These are phyloP conservation scores for Notarius lentiginosus DNA, from an alignment of 2,113 vertebrate species.

Conservation along the genomic window DNA sequence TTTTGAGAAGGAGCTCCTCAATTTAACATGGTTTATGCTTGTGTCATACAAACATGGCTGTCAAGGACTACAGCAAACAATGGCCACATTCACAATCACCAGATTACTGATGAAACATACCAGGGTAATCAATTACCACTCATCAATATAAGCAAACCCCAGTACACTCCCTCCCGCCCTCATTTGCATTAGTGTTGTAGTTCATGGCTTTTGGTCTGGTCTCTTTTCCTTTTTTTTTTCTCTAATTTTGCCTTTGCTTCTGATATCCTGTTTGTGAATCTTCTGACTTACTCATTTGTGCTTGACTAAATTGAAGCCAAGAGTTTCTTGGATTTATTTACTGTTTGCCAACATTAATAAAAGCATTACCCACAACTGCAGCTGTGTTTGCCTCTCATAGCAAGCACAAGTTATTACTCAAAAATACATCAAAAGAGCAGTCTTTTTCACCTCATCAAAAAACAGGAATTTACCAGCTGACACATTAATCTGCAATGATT, in stretches of 20 bases:
- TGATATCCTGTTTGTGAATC: background rate
- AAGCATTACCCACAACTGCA: background rate
- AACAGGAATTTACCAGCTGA: no score
- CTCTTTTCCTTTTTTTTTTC: no score
- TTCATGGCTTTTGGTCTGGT: no score
- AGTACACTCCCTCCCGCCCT: background rate
- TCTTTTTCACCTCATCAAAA: no score
- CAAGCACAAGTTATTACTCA: no score
- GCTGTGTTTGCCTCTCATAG: background rate
- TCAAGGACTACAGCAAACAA: no score
- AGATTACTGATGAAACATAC: background rate
- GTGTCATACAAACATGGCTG: background rate
- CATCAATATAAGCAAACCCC: background rate
- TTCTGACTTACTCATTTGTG: background rate
- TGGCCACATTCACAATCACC: background rate
- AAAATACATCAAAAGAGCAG: no score
- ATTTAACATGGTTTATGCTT: background rate
- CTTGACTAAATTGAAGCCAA: no score
- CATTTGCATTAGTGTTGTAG: no score
- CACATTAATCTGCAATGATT: no score
- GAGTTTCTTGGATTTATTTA: no score
- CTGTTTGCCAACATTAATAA: background rate
- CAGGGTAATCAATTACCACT: background rate
- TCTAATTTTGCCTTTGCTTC: no score
- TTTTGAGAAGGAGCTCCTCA: background rate